Evolutionary conservation across 2,797 vertebrate species (phyloP).

Genomic region (Neosilurus hyrtlii): DNA sequence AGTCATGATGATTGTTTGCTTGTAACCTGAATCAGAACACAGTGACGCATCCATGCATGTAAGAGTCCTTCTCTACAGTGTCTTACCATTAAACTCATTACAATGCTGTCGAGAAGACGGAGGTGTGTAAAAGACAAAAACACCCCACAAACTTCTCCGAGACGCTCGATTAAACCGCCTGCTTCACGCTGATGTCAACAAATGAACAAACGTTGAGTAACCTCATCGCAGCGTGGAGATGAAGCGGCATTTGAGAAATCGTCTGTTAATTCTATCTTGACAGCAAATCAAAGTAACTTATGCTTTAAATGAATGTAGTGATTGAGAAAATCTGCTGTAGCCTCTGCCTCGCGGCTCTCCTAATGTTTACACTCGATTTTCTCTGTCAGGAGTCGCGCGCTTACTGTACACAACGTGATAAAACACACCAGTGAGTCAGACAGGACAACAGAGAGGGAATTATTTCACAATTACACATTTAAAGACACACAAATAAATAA

Average conservation of each 20-base stretch:
- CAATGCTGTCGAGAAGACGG: neutral
- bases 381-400: neutral
- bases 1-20: neutral
- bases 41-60: neutral
- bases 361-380: neutral
- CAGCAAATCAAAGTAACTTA: constrained; percentile 13
- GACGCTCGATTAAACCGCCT: neutral
- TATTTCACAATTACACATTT: neutral
- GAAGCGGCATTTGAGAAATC: neutral
- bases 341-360: neutral
- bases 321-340: constrained; percentile 6
- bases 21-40: neutral
- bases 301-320: constrained; percentile 5
- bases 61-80: neutral
- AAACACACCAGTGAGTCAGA: neutral
- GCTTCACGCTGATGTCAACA: neutral
- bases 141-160: neutral
- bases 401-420: neutral
- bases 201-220: neutral
- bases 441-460: neutral
- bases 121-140: neutral
- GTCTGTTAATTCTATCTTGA: neutral
- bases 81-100: neutral
- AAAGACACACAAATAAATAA: neutral
- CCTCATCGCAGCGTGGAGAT: neutral